phyloP scores from a whole-genome alignment of 53 echinoderm and acorn worm species.

The Holothuria leucospilota region DNA sequence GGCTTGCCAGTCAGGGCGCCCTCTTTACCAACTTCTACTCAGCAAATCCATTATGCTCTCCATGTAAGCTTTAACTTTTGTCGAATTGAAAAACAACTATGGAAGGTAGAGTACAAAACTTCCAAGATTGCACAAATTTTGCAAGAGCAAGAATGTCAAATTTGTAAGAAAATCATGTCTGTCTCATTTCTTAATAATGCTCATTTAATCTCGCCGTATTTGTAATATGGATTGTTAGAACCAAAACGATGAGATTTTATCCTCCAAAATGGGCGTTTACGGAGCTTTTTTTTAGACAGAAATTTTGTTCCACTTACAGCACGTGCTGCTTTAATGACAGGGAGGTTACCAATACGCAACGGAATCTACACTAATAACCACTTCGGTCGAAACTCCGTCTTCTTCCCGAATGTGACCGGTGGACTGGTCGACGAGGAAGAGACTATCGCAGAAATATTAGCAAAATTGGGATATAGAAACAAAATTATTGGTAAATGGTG shows the following conservation, averaged over 20 bases:
- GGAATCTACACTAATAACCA: constrained; percentile 7
- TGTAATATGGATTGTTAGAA: no score
- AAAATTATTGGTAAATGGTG: constrained; percentile 31
- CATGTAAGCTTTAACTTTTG: not conserved
- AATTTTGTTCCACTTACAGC: not conserved
- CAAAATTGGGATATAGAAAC: constrained; percentile 15
- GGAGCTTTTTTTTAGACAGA: no score
- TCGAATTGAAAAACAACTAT: no score
- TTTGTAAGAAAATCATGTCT: no score
- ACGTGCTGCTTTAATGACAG: constrained; percentile 5
- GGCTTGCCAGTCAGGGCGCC: not conserved
- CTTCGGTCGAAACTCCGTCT: constrained; percentile 26
- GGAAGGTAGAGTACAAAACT: no score
- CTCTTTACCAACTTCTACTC: constrained; percentile 19
- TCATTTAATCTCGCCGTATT: no score
- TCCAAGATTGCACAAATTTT: no score
- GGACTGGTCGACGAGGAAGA: constrained; percentile 15
- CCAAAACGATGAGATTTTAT: no score
- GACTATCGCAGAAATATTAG: constrained; percentile 12
- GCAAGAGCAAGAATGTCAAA: no score
- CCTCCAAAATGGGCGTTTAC: no score
- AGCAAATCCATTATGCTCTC: constrained; percentile 16
- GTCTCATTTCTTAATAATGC: no score
- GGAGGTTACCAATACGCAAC: not conserved
- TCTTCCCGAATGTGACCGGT: constrained; percentile 27